Evolutionary conservation across 2,888 invertebrate genomes (phyloP).

Genomic region (Ormyrus rosae): DNA sequence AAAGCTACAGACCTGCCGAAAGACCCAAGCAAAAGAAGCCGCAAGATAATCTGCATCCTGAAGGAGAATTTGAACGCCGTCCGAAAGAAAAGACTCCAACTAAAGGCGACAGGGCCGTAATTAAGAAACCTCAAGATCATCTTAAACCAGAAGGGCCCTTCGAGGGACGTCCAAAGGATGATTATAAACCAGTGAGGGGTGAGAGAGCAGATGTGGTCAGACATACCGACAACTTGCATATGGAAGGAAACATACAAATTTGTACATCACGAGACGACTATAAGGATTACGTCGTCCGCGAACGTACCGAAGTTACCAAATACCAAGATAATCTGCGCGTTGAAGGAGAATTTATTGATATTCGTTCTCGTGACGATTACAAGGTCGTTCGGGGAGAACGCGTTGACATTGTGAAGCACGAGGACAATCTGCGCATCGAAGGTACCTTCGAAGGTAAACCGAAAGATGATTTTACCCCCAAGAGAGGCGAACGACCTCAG

Average conservation of each 20-base stretch:
- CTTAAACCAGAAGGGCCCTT: constrained; percentile 71
- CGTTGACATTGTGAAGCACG: constrained; percentile 75
- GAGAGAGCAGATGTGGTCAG: constrained; percentile 73
- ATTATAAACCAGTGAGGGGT: constrained; percentile 76
- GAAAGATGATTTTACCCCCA: constrained; percentile 63
- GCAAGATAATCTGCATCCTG: constrained; percentile 75
- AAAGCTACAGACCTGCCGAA: constrained; percentile 78
- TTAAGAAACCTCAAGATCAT: constrained; percentile 65
- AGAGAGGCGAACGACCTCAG: constrained; percentile 75
- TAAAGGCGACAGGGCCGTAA: constrained; percentile 70
- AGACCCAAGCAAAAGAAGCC: constrained; percentile 76
- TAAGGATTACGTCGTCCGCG: constrained; percentile 69
- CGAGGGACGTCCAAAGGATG: constrained; percentile 68
- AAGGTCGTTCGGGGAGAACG: constrained; percentile 78
- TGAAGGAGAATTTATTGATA: constrained; percentile 79
- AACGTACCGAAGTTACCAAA: constrained; percentile 75
- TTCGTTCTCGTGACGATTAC: constrained; percentile 76
- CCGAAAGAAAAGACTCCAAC: constrained; percentile 70
- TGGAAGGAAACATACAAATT: constrained; percentile 77
- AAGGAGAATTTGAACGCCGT: constrained; percentile 77
- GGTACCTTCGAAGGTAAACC: constrained; percentile 62
- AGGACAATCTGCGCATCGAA: constrained; percentile 74
- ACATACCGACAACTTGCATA: constrained; percentile 76
- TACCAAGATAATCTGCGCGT: constrained; percentile 77
- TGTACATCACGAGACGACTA: constrained; percentile 76